These are phyloP conservation scores for Salminus brasiliensis DNA, from an alignment of 2,113 vertebrate species.

Conservation along the genomic window DNA sequence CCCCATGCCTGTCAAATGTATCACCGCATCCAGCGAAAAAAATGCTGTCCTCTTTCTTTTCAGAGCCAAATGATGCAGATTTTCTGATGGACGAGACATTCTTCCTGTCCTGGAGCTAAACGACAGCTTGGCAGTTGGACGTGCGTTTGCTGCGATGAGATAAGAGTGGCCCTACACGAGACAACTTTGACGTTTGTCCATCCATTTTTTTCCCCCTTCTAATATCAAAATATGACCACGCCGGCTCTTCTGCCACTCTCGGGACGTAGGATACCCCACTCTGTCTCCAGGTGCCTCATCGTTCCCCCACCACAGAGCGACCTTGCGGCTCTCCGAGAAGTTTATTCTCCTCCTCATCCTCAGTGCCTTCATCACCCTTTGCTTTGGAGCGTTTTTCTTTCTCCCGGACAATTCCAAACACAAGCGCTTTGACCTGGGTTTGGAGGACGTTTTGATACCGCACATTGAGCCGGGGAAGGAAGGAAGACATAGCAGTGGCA, in stretches of 20 bases:
- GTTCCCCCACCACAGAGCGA: conserved; percentile 94
- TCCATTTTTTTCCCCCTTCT: conserved; percentile 34
- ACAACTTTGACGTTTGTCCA: conserved; percentile 63
- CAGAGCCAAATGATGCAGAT: conserved; percentile 66
- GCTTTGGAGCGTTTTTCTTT: conserved; percentile 99
- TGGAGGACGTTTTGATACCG: conserved; percentile 96
- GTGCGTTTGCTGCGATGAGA: conserved; percentile 70
- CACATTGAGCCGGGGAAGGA: conserved; percentile 91
- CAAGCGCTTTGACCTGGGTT: conserved; percentile 96
- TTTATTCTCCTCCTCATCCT: conserved; percentile 99
- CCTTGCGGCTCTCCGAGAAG: conserved; percentile 96
- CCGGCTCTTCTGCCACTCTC: conserved; percentile 95
- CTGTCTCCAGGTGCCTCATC: conserved; percentile 88
- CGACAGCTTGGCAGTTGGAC: conserved; percentile 52
- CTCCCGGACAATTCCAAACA: conserved; percentile 98
- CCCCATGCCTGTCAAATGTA: conserved; percentile 2
- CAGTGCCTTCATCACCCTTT: conserved; percentile 99
- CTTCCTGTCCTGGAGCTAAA: conserved; percentile 51
- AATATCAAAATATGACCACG: conserved; percentile 83
- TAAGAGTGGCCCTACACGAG: conserved; percentile 67
- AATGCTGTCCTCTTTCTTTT: conserved; percentile 22
- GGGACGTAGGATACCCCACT: conserved; percentile 91
- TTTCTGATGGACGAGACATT: conserved; percentile 50
- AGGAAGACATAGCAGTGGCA: conserved; percentile 82
- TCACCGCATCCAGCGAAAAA: neutral